Conservation (phyloP, 2,797 vertebrate species). For the Pipistrellus nathusii region DNA sequence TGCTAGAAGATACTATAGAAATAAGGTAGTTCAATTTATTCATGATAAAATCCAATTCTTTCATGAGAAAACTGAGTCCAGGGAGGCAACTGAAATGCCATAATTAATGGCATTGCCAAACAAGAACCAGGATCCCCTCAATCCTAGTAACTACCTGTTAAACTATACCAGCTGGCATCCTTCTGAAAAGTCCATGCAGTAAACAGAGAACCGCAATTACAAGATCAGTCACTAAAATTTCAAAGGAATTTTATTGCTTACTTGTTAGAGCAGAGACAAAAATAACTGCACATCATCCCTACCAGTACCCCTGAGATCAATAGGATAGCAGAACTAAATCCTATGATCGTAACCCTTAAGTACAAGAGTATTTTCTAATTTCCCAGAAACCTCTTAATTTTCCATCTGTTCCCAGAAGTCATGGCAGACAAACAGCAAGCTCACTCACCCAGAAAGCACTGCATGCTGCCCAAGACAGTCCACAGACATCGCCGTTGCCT, state of each 20-base stretch:
- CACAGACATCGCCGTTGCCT: conserved; percentile 99
- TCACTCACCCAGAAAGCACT: conserved; percentile 95
- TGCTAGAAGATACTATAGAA: neutral
- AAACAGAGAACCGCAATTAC: conserved; percentile 7
- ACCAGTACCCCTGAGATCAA: neutral
- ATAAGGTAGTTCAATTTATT: neutral
- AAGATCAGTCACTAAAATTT: conserved; percentile 50
- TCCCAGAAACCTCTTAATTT: conserved; percentile 6
- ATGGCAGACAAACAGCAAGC: neutral
- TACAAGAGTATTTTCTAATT: conserved; percentile 8
- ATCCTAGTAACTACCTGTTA: neutral
- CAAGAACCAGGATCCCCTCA: neutral
- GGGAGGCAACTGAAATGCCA: neutral
- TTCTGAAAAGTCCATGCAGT: neutral
- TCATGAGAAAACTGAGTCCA: neutral
- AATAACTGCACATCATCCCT: conserved; percentile 20
- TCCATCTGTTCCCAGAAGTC: conserved; percentile 9
- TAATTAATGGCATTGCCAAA: neutral
- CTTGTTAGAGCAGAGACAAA: conserved; percentile 1
- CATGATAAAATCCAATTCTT: neutral
- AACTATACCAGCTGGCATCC: neutral
- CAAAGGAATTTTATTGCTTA: neutral
- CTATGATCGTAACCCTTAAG: neutral
- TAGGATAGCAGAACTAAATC: neutral
- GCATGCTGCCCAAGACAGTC: conserved; percentile 96